These are phyloP conservation scores for Hirtodrosophila cameraria DNA, from an alignment of 2,888 invertebrate species.

Conservation along the genomic window DNA sequence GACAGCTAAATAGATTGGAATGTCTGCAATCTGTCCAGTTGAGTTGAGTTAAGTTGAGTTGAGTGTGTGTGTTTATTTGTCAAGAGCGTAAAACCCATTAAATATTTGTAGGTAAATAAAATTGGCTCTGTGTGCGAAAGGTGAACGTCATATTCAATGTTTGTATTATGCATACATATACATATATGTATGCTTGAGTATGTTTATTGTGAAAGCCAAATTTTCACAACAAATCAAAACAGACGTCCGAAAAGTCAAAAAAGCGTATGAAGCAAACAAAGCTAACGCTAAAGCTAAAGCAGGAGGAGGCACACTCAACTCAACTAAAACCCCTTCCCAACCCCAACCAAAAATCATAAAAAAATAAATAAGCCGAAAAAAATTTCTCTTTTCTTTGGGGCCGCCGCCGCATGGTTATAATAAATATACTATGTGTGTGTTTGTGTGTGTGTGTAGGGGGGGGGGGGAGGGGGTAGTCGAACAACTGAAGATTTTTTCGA, in stretches of 20 bases:
- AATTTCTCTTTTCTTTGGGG: slow-evolving; percentile 71
- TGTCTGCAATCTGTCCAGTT: slow-evolving; percentile 33
- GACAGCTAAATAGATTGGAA: slow-evolving; percentile 40
- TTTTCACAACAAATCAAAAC: slow-evolving; percentile 77
- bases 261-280: slow-evolving; percentile 55
- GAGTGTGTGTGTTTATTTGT: slow-evolving; percentile 49
- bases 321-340: slow-evolving; percentile 29
- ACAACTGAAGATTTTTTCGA: slow-evolving; percentile 40
- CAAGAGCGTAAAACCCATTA: slow-evolving; percentile 77
- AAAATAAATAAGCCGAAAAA: slow-evolving; percentile 58
- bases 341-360: slow-evolving; percentile 44
- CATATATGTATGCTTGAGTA: neutral
- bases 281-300: slow-evolving; percentile 19
- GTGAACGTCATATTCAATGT: slow-evolving; percentile 24
- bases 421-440: slow-evolving; percentile 19
- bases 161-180: slow-evolving; percentile 2
- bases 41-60: slow-evolving; percentile 20
- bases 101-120: slow-evolving; percentile 55
- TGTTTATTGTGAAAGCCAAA: slow-evolving; percentile 71
- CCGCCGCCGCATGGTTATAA: slow-evolving; percentile 58
- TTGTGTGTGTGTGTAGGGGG: slow-evolving; percentile 19
- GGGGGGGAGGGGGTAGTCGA: too few relatives aligned
- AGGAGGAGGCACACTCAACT: slow-evolving; percentile 42
- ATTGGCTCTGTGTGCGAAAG: slow-evolving; percentile 32
- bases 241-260: slow-evolving; percentile 57